Evolutionary conservation across 2,113 vertebrate species (phyloP).

Genomic region (Pangasianodon gigas): DNA sequence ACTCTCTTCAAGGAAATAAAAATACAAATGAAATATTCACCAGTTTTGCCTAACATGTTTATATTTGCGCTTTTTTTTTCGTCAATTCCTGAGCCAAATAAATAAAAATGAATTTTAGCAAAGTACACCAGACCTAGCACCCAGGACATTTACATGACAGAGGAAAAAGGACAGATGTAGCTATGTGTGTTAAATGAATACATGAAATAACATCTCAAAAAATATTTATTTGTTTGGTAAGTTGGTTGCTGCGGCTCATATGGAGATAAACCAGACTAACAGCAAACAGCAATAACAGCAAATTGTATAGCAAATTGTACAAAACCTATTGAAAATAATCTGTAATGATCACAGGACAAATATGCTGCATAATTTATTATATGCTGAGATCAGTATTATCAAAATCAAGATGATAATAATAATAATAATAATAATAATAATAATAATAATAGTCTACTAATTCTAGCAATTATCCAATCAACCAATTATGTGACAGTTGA

Average conservation of each 20-base stretch:
- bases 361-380: not conserved
- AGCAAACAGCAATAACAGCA: not conserved
- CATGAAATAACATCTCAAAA: conserved; percentile 19
- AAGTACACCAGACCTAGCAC: conserved; percentile 41
- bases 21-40: conserved; percentile 53
- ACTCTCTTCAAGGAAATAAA: conserved; percentile 30
- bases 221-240: conserved; percentile 20
- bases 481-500: not conserved
- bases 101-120: conserved; percentile 32
- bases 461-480: not conserved
- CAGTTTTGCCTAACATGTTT: not conserved
- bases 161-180: conserved; percentile 39
- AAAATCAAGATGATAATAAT: not conserved
- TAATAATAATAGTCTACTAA: not conserved
- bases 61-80: not conserved
- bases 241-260: conserved; percentile 20
- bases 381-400: not conserved
- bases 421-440: not conserved
- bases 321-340: not conserved
- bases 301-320: not conserved
- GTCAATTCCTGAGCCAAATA: conserved; percentile 15
- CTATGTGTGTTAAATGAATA: conserved; percentile 31
- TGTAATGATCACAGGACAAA: not conserved
- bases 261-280: not conserved
- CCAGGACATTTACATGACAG: conserved; percentile 33